Conservation (phyloP, 2,888 invertebrate genomes). For the Lasioglossum leucozonium region DNA sequence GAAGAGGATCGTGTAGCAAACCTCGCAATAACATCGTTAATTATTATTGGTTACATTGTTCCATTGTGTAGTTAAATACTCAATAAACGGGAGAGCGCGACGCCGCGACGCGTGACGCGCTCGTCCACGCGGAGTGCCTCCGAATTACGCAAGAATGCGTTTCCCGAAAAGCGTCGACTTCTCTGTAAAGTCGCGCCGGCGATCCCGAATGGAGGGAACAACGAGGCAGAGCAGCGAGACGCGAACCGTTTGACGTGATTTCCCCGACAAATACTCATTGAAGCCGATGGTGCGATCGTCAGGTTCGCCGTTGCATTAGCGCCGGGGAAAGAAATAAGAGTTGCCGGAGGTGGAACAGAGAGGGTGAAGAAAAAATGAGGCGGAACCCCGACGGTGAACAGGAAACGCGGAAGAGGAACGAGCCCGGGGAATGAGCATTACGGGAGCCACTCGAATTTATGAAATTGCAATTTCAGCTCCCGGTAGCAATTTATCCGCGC, state of each 20-base stretch:
- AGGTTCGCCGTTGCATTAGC: slow-evolving; percentile 17
- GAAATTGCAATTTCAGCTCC: slow-evolving; percentile 78
- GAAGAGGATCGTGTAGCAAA: too few species aligned
- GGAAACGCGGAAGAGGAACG: slow-evolving; percentile 32
- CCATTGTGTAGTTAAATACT: too few species aligned
- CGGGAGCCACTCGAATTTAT: slow-evolving; percentile 75
- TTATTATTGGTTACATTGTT: too few species aligned
- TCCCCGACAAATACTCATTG: background rate
- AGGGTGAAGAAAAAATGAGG: slow-evolving; percentile 2
- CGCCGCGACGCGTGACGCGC: too few species aligned
- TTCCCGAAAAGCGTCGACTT: background rate
- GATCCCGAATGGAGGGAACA: background rate
- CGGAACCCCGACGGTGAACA: slow-evolving; percentile 2
- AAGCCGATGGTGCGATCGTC: slow-evolving; percentile 51
- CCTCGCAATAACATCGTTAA: too few species aligned
- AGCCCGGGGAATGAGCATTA: slow-evolving; percentile 55
- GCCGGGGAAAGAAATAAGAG: background rate
- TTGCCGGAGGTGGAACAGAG: slow-evolving; percentile 1
- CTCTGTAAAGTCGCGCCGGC: background rate
- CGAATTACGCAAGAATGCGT: too few species aligned
- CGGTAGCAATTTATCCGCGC: slow-evolving; percentile 72
- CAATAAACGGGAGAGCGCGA: too few species aligned
- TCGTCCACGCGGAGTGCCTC: too few species aligned
- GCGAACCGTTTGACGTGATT: background rate
- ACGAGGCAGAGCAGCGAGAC: background rate